Evolutionary conservation across 2,797 vertebrate species (phyloP).

Genomic region (Caiman crocodilus): DNA sequence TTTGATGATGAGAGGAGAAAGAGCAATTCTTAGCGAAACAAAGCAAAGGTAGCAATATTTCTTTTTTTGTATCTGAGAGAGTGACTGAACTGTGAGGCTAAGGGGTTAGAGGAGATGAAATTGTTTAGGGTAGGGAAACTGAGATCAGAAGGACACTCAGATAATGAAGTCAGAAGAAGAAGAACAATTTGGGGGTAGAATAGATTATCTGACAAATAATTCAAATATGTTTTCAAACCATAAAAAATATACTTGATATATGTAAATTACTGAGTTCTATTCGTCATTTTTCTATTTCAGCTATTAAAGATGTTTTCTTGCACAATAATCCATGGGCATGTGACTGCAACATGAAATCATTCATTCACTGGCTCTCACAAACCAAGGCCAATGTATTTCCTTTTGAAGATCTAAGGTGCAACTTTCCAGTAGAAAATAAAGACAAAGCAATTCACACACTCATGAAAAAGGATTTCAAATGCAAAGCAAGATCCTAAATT

Average conservation of each 20-base stretch:
- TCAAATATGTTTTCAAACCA: background rate
- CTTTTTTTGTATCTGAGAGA: background rate
- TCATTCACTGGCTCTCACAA: background rate
- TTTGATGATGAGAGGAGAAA: background rate
- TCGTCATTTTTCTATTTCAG: constrained; percentile 55
- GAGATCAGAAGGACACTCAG: background rate
- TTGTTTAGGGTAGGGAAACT: too few species aligned
- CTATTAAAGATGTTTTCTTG: constrained; percentile 79
- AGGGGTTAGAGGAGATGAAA: background rate
- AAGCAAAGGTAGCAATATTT: background rate
- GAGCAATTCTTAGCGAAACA: background rate
- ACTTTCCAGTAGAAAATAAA: background rate
- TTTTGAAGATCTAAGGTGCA: background rate
- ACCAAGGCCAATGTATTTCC: background rate
- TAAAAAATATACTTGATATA: background rate
- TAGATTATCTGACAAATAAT: background rate
- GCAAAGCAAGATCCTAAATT: constrained; percentile 53
- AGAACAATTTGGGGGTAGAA: background rate
- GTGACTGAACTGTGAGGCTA: background rate
- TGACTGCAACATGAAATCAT: constrained; percentile 55
- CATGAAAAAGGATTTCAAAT: constrained; percentile 65
- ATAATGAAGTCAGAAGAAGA: background rate
- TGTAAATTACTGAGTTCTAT: background rate
- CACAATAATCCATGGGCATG: constrained; percentile 84
- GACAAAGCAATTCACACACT: background rate